Percentiles rank a stretch among this genome's conserved stretches.
Evolutionary conservation across 2,888 invertebrate species (phyloP).

Genomic region (Temnothorax unifasciatus): DNA sequence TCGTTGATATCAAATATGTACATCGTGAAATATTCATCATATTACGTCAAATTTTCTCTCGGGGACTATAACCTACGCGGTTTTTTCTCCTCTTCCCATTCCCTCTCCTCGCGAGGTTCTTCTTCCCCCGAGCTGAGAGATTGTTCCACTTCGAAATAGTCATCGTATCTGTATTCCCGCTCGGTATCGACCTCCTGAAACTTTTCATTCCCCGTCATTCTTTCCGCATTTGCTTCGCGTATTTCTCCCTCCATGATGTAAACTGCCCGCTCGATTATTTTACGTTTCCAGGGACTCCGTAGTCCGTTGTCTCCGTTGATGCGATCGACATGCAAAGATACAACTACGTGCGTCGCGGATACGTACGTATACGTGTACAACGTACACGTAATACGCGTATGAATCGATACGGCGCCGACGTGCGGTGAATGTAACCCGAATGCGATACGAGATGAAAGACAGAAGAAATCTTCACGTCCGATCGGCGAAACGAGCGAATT

Average conservation of each 20-base stretch:
- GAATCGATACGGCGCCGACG: conserved; percentile 37
- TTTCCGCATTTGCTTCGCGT: not conserved
- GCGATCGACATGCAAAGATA: conserved; percentile 10
- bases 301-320: not conserved
- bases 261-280: conserved; percentile 30
- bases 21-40: not conserved
- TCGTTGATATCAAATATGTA: not conserved
- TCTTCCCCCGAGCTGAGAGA: not conserved
- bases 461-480: conserved; percentile 25
- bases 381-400: conserved; percentile 6
- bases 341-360: not conserved
- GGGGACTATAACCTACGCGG: conserved; percentile 25
- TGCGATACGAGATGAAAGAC: conserved; percentile 13
- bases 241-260: conserved; percentile 29
- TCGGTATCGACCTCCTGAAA: not conserved
- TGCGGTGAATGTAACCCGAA: conserved; percentile 19
- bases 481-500: conserved; percentile 10
- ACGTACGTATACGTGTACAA: not conserved
- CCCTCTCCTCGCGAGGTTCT: not conserved
- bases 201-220: not conserved
- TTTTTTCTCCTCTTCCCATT: not conserved
- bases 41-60: conserved; percentile 13
- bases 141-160: conserved; percentile 13
- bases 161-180: conserved; percentile 1
- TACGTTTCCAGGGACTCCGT: not conserved